Percentiles rank a stretch among this genome's conserved stretches.
phyloP scores from a whole-genome alignment of 1,140 invertebrate species.

The Neodiprion virginianus region DNA sequence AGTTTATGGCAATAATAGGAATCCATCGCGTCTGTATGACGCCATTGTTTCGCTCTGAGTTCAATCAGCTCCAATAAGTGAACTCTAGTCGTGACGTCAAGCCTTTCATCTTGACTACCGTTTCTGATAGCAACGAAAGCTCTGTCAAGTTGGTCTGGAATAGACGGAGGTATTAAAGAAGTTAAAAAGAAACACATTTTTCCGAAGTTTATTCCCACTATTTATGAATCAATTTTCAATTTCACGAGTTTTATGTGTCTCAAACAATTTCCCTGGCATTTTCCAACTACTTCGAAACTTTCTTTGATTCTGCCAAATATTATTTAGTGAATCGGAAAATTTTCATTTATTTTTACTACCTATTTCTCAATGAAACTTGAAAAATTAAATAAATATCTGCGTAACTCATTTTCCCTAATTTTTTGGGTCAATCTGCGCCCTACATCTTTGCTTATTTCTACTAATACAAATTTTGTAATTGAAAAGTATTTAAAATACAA shows the following conservation, averaged over 20 bases:
- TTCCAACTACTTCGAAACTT: no score
- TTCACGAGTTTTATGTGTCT: conserved; percentile 41
- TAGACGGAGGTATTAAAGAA: conserved; percentile 24
- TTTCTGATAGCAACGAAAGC: conserved; percentile 86
- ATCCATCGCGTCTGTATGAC: conserved; percentile 78
- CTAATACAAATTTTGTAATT: no score
- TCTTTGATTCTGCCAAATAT: no score
- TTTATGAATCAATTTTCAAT: conserved; percentile 44
- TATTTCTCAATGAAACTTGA: conserved; percentile 36
- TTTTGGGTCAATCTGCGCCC: no score
- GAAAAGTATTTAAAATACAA: no score
- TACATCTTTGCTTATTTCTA: no score
- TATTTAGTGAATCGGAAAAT: conserved; percentile 32
- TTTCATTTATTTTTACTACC: conserved; percentile 41
- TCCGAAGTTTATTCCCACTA: not conserved
- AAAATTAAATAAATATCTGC: no score
- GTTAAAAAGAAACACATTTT: not conserved
- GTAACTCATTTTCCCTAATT: no score
- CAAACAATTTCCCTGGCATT: no score
- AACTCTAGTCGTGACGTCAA: conserved; percentile 81
- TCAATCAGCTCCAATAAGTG: conserved; percentile 89
- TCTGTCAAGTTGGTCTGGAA: conserved; percentile 69
- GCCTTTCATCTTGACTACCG: conserved; percentile 78
- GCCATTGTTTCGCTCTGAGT: conserved; percentile 86
- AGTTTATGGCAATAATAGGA: conserved; percentile 84